Conservation (phyloP, 2,797 vertebrate genomes). For the Hippocampus kuda region DNA sequence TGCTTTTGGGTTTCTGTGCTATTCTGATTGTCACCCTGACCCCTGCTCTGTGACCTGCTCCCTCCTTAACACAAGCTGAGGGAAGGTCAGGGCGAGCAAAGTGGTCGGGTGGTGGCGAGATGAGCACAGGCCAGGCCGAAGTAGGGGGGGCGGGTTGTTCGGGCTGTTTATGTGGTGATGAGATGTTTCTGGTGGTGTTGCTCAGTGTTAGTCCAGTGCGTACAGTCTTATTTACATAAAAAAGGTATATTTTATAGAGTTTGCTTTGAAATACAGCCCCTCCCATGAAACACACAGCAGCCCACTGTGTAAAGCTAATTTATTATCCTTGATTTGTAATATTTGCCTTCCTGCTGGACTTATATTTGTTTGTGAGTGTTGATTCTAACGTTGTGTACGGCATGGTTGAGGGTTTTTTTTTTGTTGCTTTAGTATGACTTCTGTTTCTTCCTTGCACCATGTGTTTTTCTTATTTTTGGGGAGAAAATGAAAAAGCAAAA, state of each 20-base stretch:
- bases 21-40: conserved; percentile 5
- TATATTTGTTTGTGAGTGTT: conserved; percentile 56
- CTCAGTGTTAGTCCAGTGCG: conserved; percentile 66
- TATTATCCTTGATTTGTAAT: conserved; percentile 70
- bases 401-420: conserved; percentile 67
- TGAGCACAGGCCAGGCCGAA: conserved; percentile 20
- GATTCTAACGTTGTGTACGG: conserved; percentile 68
- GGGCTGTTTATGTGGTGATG: conserved; percentile 53
- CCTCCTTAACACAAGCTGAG: conserved; percentile 72
- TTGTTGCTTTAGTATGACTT: conserved; percentile 59
- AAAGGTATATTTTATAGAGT: conserved; percentile 46
- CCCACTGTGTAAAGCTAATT: conserved; percentile 63
- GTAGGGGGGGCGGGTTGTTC: conserved; percentile 10
- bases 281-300: conserved; percentile 49
- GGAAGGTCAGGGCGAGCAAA: conserved; percentile 41
- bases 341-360: conserved; percentile 69
- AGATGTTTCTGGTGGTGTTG: conserved; percentile 66
- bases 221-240: conserved; percentile 45
- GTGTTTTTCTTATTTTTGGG: conserved; percentile 32
- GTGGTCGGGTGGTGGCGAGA: conserved; percentile 5
- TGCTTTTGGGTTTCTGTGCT: conserved; percentile 29
- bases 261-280: conserved; percentile 30
- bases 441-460: conserved; percentile 60
- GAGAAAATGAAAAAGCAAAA: conserved; percentile 41
- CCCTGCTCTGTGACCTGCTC: conserved; percentile 49